Base-by-base conservation (phyloP, 2,113 vertebrate genomes). In the Amphiprion percula region DNA sequence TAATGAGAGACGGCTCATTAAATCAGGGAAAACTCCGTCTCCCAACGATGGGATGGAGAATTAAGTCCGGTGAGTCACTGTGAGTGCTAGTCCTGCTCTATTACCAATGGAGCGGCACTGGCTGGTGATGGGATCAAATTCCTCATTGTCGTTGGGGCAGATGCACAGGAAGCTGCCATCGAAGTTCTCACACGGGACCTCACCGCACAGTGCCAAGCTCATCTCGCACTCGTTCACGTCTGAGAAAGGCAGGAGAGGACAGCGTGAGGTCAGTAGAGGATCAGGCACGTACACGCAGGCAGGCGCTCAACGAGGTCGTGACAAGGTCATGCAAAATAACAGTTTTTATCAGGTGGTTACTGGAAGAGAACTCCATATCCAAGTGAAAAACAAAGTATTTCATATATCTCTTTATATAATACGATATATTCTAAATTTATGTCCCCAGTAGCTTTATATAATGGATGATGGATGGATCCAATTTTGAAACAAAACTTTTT, bases 111-210 rank as follows among this genome's bases (percentile, higher is more conserved):
- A 78, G 80, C 80, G 92, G 63, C 95, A 96, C 80, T 91, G 93
- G 88, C 77, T 93, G 86, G 90, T 94, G 84, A 64, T 49, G 78
- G 95, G 93, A 92, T 95, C 94, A 89, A 95, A 96, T 89, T 95
- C 94, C 92, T 96, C 91, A 90, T 94, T 92, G 88, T 95, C 94
- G 87, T 77, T 94, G 93, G 92, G 63, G 92, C 95, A 96, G 91
- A 95, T 93, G 91, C 95, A 96, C 91, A 96, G 94, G 93, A 96
- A 96, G 93, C 91, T 95, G 67, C 95, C 95, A 33, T 96, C 95
- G 33, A 88, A 73, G 71, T 96, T 96, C 94, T 95, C 95, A 93
- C 95, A 96, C 83, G 92, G 91, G 82, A 92, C 93, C 85, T 93
- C 89, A 50, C 94, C 93, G 62, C 95, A 96, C 82, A 92, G 85